A percentile compares a stretch with the other conserved stretches of the same genome.
phyloP scores from a whole-genome alignment of 2,797 vertebrate species.

The Myoxocephalus aenaeus region DNA sequence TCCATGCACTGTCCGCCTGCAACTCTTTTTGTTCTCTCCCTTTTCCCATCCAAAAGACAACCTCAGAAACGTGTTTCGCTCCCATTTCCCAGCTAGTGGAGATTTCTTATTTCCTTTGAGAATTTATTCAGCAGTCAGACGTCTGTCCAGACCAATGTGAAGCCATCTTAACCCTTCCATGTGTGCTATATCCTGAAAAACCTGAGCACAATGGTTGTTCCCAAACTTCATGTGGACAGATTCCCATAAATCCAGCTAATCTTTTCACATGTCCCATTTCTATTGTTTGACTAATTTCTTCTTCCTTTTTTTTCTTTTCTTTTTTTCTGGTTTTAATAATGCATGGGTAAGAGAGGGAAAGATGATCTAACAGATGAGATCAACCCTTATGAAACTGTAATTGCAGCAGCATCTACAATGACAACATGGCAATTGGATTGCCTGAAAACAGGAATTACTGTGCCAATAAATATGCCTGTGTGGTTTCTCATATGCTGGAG shows the following conservation, averaged over 20 bases:
- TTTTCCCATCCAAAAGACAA: constrained; percentile 13
- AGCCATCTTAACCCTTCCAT: constrained; percentile 42
- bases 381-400: constrained; percentile 38
- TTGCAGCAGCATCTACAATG: constrained; percentile 35
- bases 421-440: constrained; percentile 26
- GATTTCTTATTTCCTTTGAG: constrained; percentile 28
- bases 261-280: constrained; percentile 44
- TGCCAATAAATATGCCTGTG: constrained; percentile 25
- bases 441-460: constrained; percentile 29
- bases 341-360: constrained; percentile 4
- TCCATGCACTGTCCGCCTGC: constrained; percentile 3
- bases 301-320: neutral
- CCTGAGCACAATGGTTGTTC: constrained; percentile 27
- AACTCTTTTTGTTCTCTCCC: neutral
- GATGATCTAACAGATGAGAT: constrained; percentile 36
- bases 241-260: constrained; percentile 45
- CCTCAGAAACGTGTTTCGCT: constrained; percentile 14
- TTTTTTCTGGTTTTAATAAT: constrained; percentile 32
- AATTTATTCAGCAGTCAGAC: constrained; percentile 36
- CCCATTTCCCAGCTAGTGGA: constrained; percentile 14
- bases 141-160: constrained; percentile 33
- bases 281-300: constrained; percentile 24
- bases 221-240: constrained; percentile 40
- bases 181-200: constrained; percentile 43
- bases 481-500: constrained; percentile 39